Base-by-base conservation (phyloP, 2,797 vertebrate genomes). In the Octomys mimax region DNA sequence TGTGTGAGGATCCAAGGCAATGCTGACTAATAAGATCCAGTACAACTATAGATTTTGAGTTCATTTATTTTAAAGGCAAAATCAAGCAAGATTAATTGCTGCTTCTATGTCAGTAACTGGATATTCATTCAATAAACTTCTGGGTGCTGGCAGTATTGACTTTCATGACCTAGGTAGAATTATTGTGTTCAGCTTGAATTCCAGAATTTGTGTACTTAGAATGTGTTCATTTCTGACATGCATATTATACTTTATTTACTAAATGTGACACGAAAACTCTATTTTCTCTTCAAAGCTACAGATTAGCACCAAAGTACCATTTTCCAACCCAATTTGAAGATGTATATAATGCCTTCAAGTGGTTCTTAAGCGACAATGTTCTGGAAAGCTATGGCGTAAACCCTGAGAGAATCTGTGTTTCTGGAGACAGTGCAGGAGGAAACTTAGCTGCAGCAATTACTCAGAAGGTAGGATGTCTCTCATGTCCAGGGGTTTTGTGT, bases 341-440 rank as follows among this genome's bases (percentile, higher is more conserved):
- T 0, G 99, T 98, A 0, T 99, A 99, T 73, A 78, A 94, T 0
- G 99, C 98, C 36, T 98, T 99, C 13, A 99, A 99, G 97, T 98
- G 99, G 98, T 99, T 99, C 98, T 98, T 99, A 52, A 98, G 98
- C 96, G 93, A 92, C 80, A 70, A 96, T 0, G 96, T 99, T 75
- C 99, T 99, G 96, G 97, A 98, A 81, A 97, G 97, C 93, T 99
- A 99, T 11, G 96, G 98, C 10, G 99, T 99, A 87, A 99, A 99
- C 95, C 98, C 99, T 0, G 94, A 80, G 0, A 99, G 99, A 14
- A 96, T 99, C 0, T 99, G 99, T 9, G 98, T 99, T 46, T 98
- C 99, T 0, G 99, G 99, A 91, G 99, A 99, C 96, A 99, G 99
- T 1, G 99, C 99, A 0, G 99, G 99, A 16, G 99, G 99, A 10